Evolutionary conservation across 2,888 invertebrate species (phyloP).

Genomic region (Portevinia maculata): DNA sequence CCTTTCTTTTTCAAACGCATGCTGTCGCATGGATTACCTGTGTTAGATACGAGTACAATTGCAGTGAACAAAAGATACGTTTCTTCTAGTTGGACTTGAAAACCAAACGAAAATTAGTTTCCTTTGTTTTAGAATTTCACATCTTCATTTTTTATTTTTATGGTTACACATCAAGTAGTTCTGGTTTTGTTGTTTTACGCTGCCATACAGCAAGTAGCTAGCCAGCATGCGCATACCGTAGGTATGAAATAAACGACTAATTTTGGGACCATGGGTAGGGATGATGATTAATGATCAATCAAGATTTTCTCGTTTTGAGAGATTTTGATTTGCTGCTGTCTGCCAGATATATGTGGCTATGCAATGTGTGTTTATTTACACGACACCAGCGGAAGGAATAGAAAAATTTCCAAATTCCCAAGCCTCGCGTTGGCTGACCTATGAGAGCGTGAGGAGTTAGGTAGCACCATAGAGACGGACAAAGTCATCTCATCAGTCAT

Average conservation of each 20-base stretch:
- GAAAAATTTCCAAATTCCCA: constrained; percentile 51
- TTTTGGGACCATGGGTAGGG: constrained; percentile 45
- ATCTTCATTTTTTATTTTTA: constrained; percentile 49
- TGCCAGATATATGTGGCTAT: constrained; percentile 33
- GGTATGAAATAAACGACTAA: constrained; percentile 20
- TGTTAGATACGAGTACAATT: constrained; percentile 29
- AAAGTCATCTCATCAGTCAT: constrained; percentile 72
- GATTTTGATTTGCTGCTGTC: constrained; percentile 74
- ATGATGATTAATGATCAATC: constrained; percentile 74
- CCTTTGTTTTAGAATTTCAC: constrained; percentile 30
- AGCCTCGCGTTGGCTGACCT: constrained; percentile 68
- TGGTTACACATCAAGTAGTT: constrained; percentile 70
- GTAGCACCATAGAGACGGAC: constrained; percentile 44
- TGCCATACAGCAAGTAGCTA: constrained; percentile 29
- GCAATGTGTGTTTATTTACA: constrained; percentile 28
- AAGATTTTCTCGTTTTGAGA: constrained; percentile 73
- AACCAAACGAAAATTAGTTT: constrained; percentile 28
- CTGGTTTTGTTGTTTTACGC: constrained; percentile 65
- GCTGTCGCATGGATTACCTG: constrained; percentile 57
- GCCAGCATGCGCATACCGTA: constrained; percentile 32
- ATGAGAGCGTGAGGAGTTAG: constrained; percentile 64
- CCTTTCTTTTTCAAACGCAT: constrained; percentile 25
- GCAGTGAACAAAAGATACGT: constrained; percentile 20
- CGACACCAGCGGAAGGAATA: constrained; percentile 57
- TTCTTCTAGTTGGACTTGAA: constrained; percentile 34